Base-by-base conservation (phyloP, 2,888 invertebrate genomes). In the Diplolepis rosae region DNA sequence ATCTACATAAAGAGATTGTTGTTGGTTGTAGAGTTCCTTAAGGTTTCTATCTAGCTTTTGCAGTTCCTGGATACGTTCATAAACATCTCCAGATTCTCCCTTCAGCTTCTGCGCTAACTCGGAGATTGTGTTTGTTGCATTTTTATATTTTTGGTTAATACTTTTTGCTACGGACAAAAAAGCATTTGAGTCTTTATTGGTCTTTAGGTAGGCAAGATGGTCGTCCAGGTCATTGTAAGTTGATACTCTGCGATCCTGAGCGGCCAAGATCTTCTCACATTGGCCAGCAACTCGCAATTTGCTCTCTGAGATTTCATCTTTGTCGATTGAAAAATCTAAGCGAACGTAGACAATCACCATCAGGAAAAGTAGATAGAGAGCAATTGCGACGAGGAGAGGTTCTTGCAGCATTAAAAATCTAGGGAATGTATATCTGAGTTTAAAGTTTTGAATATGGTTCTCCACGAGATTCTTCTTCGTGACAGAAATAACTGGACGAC, bases 381-480 rank as follows among this genome's bases (percentile, higher is more conserved):
- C 98, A 28, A 93, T 91, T 73, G 97, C 94, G 30, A 98, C 94
- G 66, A 99, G 90, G 45, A 98, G 87, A 0, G 99, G 99, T 88
- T 99, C 99, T 85, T 97, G 96, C 50, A 99, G 90, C 93, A 99
- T 93, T 32, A 96, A 90, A 52, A 95, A 88, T 79, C 95, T 93
- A 35, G 96, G 94, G 92, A 97, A 98, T 79, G 93, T 94, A 89
- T 98, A 99, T 76, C 94, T 93, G 50, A 98, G 90, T 89, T 95
- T 95, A 88, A 99, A 96, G 89, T 97, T 96, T 89, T 97, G 95
- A 84, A 99, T 99, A 87, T 99, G 99, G 86, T 96, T 95, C 86
- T 99, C 98, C 0, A 98, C 97, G 74, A 99, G 90, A 90, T 98
- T 98, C 22, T 90, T 92, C 88, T 96, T 95, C 1, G 92, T 91